A percentile compares a stretch with the other conserved stretches of the same genome.
Conservation (phyloP, 1,140 invertebrate genomes). For the Spodoptera litura region DNA sequence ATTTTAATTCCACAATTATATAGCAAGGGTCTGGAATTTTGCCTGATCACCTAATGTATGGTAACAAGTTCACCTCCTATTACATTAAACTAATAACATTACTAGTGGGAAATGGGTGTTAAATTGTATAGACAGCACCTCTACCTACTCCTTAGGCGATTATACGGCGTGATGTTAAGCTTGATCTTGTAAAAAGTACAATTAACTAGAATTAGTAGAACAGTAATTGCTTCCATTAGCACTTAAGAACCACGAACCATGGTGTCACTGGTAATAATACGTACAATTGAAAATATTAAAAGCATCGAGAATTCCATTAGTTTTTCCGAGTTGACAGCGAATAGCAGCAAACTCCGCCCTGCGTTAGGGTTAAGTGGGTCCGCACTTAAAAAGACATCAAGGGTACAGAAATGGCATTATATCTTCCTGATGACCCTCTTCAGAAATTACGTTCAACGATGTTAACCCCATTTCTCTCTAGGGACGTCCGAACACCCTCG, state of each 20-base stretch:
- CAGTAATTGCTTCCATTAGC: not conserved
- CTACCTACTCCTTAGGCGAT: no score
- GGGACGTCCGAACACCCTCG: conserved; percentile 55
- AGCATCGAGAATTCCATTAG: conserved; percentile 52
- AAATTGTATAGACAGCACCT: no score
- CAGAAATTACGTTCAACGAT: conserved; percentile 72
- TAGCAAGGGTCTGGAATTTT: no score
- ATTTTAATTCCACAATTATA: no score
- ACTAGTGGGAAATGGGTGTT: no score
- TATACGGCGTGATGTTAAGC: not conserved
- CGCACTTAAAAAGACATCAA: conserved; percentile 82
- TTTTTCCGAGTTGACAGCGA: conserved; percentile 58
- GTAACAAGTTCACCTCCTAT: no score
- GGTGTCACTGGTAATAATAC: conserved; percentile 23
- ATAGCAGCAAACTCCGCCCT: conserved; percentile 56
- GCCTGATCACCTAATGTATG: no score
- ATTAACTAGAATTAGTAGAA: not conserved
- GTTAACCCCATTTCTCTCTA: conserved; percentile 64
- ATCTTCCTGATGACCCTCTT: conserved; percentile 80
- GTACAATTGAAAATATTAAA: conserved; percentile 45
- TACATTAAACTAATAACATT: no score
- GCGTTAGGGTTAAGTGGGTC: conserved; percentile 78
- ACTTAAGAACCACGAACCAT: conserved; percentile 20
- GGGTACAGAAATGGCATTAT: conserved; percentile 81
- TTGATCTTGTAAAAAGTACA: not conserved